Evolutionary conservation across 2,113 vertebrate species (phyloP).

Genomic region (Dicaeum eximium): DNA sequence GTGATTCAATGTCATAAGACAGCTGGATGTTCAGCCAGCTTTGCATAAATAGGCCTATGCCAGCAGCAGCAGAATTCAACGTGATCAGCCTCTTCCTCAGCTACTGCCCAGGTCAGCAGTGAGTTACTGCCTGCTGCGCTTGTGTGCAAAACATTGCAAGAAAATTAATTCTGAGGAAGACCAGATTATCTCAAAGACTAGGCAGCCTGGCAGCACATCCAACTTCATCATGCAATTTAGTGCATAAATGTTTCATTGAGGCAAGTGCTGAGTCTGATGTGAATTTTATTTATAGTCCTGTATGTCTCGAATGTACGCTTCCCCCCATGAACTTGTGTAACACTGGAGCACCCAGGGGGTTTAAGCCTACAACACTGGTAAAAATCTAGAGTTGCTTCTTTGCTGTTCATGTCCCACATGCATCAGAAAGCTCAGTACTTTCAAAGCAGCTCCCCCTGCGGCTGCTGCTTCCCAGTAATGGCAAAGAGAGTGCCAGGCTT

Average conservation of each 20-base stretch:
- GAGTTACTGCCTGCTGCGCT: background rate
- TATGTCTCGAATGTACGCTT: background rate
- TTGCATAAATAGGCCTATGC: background rate
- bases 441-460: background rate
- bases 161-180: slow-evolving; percentile 23
- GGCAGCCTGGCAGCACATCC: slow-evolving; percentile 36
- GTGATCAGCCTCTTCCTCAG: background rate
- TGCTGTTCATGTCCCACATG: background rate
- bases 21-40: background rate
- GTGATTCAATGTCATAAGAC: background rate
- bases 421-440: slow-evolving; percentile 10
- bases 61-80: background rate
- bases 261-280: slow-evolving; percentile 40
- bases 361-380: background rate
- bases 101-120: background rate
- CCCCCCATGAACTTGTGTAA: background rate
- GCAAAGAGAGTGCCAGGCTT: background rate
- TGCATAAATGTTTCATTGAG: slow-evolving; percentile 48
- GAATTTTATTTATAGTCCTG: slow-evolving; percentile 55
- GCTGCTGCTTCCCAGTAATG: background rate
- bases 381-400: background rate
- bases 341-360: background rate
- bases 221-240: slow-evolving; percentile 43
- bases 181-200: background rate
- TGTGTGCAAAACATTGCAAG: background rate